Conservation (phyloP, 35 echinoderm and acorn worm species). For the Acanthaster planci region DNA sequence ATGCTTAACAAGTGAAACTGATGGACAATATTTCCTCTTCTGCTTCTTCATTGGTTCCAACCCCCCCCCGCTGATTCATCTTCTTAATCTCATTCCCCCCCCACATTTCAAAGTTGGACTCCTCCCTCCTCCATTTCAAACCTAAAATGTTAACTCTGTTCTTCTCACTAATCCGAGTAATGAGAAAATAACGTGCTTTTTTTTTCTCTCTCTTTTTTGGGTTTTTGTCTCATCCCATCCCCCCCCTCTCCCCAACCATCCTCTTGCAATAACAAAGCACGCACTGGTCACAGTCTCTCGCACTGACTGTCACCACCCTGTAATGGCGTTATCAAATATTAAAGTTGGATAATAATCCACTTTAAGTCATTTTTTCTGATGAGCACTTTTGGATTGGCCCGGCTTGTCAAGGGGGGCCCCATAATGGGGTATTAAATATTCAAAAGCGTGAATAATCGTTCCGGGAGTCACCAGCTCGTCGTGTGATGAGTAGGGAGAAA, state of each 20-base stretch:
- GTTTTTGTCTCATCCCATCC: not conserved
- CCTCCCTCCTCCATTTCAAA: not conserved
- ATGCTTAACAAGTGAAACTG: no score
- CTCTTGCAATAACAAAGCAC: slow-evolving; percentile 1
- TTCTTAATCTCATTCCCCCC: not conserved
- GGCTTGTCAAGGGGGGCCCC: not conserved
- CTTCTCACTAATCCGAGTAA: not conserved
- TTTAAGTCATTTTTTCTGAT: slow-evolving; percentile 27
- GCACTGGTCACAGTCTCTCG: not conserved
- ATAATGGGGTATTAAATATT: slow-evolving; percentile 17
- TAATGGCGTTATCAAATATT: slow-evolving; percentile 29
- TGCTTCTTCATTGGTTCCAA: no score
- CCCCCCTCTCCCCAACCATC: no score
- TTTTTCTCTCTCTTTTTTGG: not conserved
- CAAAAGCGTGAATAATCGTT: slow-evolving; percentile 34
- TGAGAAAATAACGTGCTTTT: not conserved
- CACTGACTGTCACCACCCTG: slow-evolving; percentile 10
- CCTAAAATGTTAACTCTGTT: not conserved
- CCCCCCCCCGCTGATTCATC: not conserved
- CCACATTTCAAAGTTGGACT: not conserved
- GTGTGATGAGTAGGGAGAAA: slow-evolving; percentile 10
- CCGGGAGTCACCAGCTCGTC: slow-evolving; percentile 16
- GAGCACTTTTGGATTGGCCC: slow-evolving; percentile 2
- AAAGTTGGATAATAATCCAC: slow-evolving; percentile 26
- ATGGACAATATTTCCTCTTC: no score